These are phyloP conservation scores for Grallaria varia DNA, from an alignment of 2,113 vertebrate species.

Conservation along the genomic window DNA sequence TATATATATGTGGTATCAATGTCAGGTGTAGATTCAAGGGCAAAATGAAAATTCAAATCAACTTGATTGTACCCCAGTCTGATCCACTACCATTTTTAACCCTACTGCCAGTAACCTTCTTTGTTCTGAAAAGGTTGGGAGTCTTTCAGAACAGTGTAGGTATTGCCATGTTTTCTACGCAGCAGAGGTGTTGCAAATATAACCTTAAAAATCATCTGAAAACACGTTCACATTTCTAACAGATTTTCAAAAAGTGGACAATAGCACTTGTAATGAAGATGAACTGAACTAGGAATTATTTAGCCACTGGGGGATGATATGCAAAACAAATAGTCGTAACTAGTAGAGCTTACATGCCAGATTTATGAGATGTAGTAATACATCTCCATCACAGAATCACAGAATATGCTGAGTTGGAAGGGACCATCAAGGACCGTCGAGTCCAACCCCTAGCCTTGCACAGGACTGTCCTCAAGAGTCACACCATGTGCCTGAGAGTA, in stretches of 20 bases:
- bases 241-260: conserved; percentile 55
- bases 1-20: neutral
- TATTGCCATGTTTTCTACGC: neutral
- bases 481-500: neutral
- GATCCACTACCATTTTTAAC: neutral
- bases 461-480: neutral
- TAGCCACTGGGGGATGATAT: conserved; percentile 30
- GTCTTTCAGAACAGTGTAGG: neutral
- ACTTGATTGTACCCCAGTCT: neutral
- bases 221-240: conserved; percentile 20
- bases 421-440: neutral
- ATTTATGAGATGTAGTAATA: conserved; percentile 41
- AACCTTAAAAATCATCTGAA: conserved; percentile 30
- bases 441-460: neutral
- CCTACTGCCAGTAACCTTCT: neutral
- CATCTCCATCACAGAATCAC: neutral
- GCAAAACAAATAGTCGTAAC: conserved; percentile 51
- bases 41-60: neutral
- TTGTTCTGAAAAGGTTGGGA: neutral
- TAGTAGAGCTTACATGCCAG: conserved; percentile 28
- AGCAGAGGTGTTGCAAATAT: neutral
- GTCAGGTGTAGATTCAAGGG: neutral
- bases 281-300: conserved; percentile 63
- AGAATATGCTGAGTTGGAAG: neutral
- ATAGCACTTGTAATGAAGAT: conserved; percentile 52